These are phyloP conservation scores for Alloscopus bannaensis DNA, from an alignment of 2,888 invertebrate species.

Conservation along the genomic window DNA sequence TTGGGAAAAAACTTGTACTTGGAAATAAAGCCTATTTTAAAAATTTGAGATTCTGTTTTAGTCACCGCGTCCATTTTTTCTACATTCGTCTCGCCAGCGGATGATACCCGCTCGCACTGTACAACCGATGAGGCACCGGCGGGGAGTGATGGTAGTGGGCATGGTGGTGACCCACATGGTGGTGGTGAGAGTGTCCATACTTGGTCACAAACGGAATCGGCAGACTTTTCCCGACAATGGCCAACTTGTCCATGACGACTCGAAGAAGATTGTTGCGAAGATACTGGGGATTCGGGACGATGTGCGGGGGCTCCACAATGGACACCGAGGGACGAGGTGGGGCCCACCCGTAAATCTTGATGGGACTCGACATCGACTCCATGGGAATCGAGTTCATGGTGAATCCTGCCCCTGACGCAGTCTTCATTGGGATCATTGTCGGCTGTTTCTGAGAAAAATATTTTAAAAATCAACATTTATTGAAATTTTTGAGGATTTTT, in stretches of 20 bases:
- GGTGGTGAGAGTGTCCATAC: background rate
- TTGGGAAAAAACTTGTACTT: too few relatives aligned
- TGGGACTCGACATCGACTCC: background rate
- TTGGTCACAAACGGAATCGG: constrained; percentile 54
- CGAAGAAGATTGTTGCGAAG: constrained; percentile 52
- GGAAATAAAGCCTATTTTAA: too few relatives aligned
- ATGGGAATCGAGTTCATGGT: constrained; percentile 15
- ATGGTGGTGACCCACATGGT: background rate
- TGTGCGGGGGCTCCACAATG: background rate
- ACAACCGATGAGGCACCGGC: too few relatives aligned
- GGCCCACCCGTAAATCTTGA: background rate
- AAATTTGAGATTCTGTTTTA: too few relatives aligned
- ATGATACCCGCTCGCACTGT: too few relatives aligned
- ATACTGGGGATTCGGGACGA: constrained; percentile 44
- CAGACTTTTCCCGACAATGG: constrained; percentile 38
- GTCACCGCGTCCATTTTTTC: too few relatives aligned
- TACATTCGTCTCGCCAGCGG: too few relatives aligned
- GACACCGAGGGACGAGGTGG: constrained; percentile 5
- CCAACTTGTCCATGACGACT: constrained; percentile 55
- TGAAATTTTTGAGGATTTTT: too few relatives aligned
- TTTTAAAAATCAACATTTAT: background rate
- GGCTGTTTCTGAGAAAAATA: background rate
- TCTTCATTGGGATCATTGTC: constrained; percentile 10
- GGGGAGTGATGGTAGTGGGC: too few relatives aligned
- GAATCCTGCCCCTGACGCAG: constrained; percentile 17